Conservation (phyloP, 30 jellyfish, hydroid and myxozoan genomes). For the Aurelia sp. region DNA sequence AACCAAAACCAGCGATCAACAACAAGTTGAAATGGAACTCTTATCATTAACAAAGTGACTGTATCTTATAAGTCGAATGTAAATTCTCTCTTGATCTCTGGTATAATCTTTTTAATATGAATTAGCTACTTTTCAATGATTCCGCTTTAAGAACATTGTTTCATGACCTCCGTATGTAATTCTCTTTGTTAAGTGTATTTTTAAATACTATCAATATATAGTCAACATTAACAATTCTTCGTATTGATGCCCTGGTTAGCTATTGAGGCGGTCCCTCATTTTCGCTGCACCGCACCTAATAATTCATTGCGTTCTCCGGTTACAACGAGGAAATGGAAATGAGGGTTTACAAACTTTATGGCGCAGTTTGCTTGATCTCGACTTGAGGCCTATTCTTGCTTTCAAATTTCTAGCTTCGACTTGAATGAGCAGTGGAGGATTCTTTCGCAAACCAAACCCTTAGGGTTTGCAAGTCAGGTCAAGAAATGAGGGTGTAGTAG, state of each 20-base stretch:
- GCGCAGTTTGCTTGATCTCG: too few relatives aligned
- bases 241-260: conserved; percentile 42
- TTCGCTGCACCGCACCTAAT: neutral
- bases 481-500: too few relatives aligned
- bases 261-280: conserved; percentile 36
- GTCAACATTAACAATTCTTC: conserved; percentile 26
- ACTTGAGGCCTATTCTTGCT: too few relatives aligned
- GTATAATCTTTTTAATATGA: conserved; percentile 70
- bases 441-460: too few relatives aligned
- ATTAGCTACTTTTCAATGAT: conserved; percentile 71
- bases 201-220: conserved; percentile 50
- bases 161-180: conserved; percentile 61
- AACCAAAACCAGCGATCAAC: neutral
- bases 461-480: too few relatives aligned
- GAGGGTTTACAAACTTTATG: neutral
- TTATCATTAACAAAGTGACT: neutral
- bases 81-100: conserved; percentile 59
- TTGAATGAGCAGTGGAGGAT: too few relatives aligned
- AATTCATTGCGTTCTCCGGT: neutral
- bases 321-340: neutral
- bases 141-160: conserved; percentile 53
- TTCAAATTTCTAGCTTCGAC: too few relatives aligned
- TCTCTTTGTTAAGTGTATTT: conserved; percentile 48
- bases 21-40: conserved; percentile 4
- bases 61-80: conserved; percentile 8